phyloP scores from a whole-genome alignment of 2,888 invertebrate species.

The Megamerina dolium region DNA sequence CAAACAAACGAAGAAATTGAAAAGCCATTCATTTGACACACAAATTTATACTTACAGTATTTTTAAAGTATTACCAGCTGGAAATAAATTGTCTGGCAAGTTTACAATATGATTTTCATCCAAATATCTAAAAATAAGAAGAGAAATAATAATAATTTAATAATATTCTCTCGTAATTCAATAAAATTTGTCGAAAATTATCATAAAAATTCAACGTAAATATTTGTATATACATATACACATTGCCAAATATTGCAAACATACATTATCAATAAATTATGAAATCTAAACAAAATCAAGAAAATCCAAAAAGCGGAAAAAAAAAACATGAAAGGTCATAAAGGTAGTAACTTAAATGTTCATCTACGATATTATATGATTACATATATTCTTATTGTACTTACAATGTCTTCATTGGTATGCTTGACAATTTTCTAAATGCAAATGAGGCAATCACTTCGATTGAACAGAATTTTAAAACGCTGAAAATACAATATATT shows the following conservation, averaged over 20 bases:
- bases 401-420: conserved; percentile 42
- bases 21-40: no score
- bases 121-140: conserved; percentile 44
- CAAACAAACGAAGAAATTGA: no score
- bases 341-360: no score
- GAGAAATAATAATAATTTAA: conserved; percentile 1
- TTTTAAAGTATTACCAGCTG: conserved; percentile 41
- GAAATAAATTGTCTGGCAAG: conserved; percentile 47
- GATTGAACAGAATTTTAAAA: conserved; percentile 49
- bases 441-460: conserved; percentile 39
- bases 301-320: background rate
- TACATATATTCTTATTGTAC: no score
- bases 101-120: conserved; percentile 49
- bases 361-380: no score
- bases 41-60: conserved; percentile 49
- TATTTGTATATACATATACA: background rate
- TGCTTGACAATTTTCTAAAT: conserved; percentile 41
- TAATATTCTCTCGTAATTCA: background rate
- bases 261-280: background rate
- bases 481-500: no score
- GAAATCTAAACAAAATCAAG: background rate
- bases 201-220: conserved; percentile 13
- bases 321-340: no score
- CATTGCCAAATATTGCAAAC: background rate
- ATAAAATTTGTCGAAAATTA: conserved; percentile 1